phyloP scores from a whole-genome alignment of 2,888 invertebrate species.

The Synergus japonicus region DNA sequence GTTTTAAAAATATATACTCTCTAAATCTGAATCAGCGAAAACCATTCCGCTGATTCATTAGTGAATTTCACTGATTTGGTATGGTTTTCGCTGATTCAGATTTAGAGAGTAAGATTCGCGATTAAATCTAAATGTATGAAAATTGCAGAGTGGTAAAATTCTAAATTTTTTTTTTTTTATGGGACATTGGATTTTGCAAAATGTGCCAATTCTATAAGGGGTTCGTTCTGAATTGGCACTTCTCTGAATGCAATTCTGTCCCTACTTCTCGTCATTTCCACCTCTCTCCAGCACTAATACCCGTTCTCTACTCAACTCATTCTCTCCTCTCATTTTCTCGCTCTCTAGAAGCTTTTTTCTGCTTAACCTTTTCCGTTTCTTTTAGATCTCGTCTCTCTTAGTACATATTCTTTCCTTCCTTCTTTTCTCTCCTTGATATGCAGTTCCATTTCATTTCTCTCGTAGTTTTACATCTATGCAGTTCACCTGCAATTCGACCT shows the following conservation, averaged over 20 bases:
- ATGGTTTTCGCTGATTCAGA: too few relatives aligned
- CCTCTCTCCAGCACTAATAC: constrained; percentile 50
- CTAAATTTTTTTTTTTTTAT: background rate
- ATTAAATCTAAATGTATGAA: background rate
- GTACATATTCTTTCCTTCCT: constrained; percentile 13
- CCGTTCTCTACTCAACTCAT: constrained; percentile 47
- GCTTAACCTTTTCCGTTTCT: constrained; percentile 23
- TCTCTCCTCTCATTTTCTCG: constrained; percentile 38
- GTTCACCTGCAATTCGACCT: constrained; percentile 13
- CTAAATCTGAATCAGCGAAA: too few relatives aligned
- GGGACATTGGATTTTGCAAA: background rate
- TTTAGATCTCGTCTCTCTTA: constrained; percentile 42
- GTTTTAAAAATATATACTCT: too few relatives aligned
- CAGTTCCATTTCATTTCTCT: constrained; percentile 28
- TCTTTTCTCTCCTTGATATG: constrained; percentile 8
- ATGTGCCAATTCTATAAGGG: background rate
- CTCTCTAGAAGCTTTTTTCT: constrained; percentile 38
- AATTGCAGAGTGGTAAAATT: background rate
- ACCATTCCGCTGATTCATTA: too few relatives aligned
- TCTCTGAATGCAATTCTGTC: constrained; percentile 29
- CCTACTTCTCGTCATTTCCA: constrained; percentile 48
- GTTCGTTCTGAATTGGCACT: constrained; percentile 26
- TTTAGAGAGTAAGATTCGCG: too few relatives aligned
- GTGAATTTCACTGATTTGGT: too few relatives aligned
- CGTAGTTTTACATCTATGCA: constrained; percentile 3